Percentiles rank a stretch among this genome's conserved stretches.
phyloP scores from a whole-genome alignment of 2,797 vertebrate genomes.

The Kryptolebias ocellatus region DNA sequence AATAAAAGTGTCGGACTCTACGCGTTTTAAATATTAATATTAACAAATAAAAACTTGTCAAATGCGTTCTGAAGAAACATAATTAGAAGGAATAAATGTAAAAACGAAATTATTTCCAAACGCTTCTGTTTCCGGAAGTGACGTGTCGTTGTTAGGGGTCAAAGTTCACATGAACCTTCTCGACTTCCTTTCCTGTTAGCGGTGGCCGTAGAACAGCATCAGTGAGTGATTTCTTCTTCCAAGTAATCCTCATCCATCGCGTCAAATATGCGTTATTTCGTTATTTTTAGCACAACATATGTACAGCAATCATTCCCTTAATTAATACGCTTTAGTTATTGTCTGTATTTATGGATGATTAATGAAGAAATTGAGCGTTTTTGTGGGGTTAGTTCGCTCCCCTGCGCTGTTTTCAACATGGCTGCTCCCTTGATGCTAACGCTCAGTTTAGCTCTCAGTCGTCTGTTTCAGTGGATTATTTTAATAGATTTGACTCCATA shows the following conservation, averaged over 20 bases:
- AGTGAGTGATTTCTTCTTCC: slow-evolving; percentile 72
- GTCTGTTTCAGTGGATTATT: fast-evolving
- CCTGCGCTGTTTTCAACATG: slow-evolving; percentile 61
- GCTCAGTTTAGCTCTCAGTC: fast-evolving
- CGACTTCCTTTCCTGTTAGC: slow-evolving; percentile 83
- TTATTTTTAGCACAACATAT: neutral
- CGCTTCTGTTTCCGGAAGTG: slow-evolving; percentile 62
- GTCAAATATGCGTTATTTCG: neutral
- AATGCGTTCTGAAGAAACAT: too few relatives aligned
- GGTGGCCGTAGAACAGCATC: slow-evolving; percentile 76
- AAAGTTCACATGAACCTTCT: slow-evolving; percentile 68
- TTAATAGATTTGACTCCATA: fast-evolving
- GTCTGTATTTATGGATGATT: neutral
- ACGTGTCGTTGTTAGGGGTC: slow-evolving; percentile 52
- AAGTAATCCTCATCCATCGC: slow-evolving; percentile 76
- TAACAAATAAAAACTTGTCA: too few relatives aligned
- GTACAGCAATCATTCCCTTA: fast-evolving
- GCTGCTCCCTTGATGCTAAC: slow-evolving; percentile 41
- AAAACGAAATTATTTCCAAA: neutral
- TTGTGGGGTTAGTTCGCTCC: slow-evolving; percentile 8
- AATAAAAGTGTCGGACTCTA: too few relatives aligned
- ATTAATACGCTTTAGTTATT: slow-evolving; percentile 7
- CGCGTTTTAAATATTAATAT: too few relatives aligned
- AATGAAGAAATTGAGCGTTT: neutral
- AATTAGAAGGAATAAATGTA: neutral